Base-by-base conservation (phyloP, 92 coral and sea anemone genomes). In the Phenganax stokvisi region DNA sequence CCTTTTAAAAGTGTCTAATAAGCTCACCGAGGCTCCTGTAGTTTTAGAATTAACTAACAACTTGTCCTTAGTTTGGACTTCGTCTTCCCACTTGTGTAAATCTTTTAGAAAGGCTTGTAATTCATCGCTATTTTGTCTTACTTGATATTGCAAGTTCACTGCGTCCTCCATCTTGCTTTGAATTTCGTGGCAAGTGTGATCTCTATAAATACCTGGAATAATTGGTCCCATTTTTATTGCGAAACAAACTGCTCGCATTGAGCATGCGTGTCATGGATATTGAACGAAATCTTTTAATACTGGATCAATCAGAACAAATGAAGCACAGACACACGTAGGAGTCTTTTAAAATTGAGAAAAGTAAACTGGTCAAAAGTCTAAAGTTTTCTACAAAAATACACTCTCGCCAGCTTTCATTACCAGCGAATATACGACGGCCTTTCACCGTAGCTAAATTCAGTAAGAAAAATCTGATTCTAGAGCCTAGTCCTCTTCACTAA, bases 121-220 rank as follows among this genome's bases (percentile, higher is more conserved):
- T 59, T 96, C 99, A 51, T 89, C 92, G 10, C 94, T 88, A 83
- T 96, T 92, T 90, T 92, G 97, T 7, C 97, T 89, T 72, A 96
- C 89, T 74, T 87, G 85, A 69, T 88, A 57, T 74, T 96, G 99
- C 82, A 92, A 27, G 7, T 88, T 87, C 80, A 96, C 73, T 10
- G 92, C 92, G 81, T 89, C 92, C 92, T 97, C 99, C 99, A 96
- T 96, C 74, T 93, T 93, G 75, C 51, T 47, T 74, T 74, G 10
- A 44, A 28, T 7, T 28, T 15, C n/a, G 27, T 12, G 1, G 17
- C 52, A 68, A 37, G 53, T 68, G 73, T 30, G 16, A 7, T 27
- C 17, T 37, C 16, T 30, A 68, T 20, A 28, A 64, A 30, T 61
- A 6, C 25, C 73, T 68, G 73, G 73, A 68, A 17, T 64, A 64